These are phyloP conservation scores for Ennomos erosarius DNA, from an alignment of 2,888 invertebrate genomes.

Conservation along the genomic window DNA sequence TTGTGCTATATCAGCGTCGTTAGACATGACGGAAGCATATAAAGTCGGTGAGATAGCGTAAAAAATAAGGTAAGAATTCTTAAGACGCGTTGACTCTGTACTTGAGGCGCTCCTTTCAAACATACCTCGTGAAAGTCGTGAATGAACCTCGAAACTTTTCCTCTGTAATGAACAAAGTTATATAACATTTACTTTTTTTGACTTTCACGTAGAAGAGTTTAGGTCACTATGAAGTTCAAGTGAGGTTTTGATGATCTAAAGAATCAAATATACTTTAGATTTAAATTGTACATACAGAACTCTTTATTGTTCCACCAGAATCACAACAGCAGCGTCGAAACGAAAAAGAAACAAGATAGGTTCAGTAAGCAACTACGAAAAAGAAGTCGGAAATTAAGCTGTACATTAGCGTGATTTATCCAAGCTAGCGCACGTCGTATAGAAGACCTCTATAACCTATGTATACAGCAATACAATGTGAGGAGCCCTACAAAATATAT, in stretches of 20 bases:
- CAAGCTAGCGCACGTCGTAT: too few relatives aligned
- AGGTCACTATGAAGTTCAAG: background rate
- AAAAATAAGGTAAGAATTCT: constrained; percentile 31
- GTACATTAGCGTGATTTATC: too few relatives aligned
- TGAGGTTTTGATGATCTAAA: background rate
- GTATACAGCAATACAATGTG: too few relatives aligned
- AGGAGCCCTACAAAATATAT: too few relatives aligned
- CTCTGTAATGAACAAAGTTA: constrained; percentile 26
- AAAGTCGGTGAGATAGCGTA: constrained; percentile 26
- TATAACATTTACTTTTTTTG: constrained; percentile 20
- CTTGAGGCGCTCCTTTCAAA: constrained; percentile 22
- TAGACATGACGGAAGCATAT: constrained; percentile 29
- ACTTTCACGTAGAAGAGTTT: constrained; percentile 13
- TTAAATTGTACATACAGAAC: too few relatives aligned
- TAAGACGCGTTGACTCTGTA: constrained; percentile 18
- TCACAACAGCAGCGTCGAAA: too few relatives aligned
- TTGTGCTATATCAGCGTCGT: constrained; percentile 24
- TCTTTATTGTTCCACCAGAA: too few relatives aligned
- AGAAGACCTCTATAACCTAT: too few relatives aligned
- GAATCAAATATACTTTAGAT: background rate
- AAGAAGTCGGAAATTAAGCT: too few relatives aligned
- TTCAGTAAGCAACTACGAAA: too few relatives aligned
- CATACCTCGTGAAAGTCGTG: constrained; percentile 18
- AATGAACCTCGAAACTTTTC: constrained; percentile 25
- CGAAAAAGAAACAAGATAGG: too few relatives aligned